These are phyloP conservation scores for Acanthoscelides obtectus DNA, from an alignment of 2,888 invertebrate species.

Conservation along the genomic window DNA sequence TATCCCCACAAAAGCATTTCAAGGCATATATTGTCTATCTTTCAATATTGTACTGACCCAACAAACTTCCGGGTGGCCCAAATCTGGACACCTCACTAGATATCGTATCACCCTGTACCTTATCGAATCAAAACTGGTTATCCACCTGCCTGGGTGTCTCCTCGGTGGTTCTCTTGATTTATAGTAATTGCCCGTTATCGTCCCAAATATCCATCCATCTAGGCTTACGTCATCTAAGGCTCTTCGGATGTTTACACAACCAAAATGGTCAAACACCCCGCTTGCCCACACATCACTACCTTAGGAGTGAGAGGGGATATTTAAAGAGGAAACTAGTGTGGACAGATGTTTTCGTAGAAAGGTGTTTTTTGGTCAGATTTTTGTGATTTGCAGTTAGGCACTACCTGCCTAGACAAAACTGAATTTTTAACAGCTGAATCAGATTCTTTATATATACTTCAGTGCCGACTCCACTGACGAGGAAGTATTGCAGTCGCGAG, in stretches of 20 bases:
- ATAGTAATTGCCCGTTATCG: background rate
- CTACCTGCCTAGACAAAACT: no score
- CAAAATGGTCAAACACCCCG: background rate
- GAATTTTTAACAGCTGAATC: no score
- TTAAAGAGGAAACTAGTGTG: background rate
- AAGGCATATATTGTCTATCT: no score
- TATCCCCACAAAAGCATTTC: no score
- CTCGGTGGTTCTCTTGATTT: background rate
- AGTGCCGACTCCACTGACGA: no score
- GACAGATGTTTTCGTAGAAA: no score
- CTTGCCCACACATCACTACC: background rate
- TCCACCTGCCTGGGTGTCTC: background rate
- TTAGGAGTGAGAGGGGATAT: background rate
- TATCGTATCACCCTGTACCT: background rate
- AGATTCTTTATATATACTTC: no score
- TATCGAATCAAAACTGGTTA: background rate
- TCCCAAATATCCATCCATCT: background rate
- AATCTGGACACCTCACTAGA: background rate
- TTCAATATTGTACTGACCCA: no score
- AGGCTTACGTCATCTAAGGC: background rate
- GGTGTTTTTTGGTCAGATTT: no score
- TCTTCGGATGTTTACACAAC: background rate
- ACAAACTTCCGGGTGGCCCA: background rate
- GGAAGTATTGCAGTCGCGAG: no score
- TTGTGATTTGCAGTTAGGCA: no score